Evolutionary conservation across 2,797 vertebrate species (phyloP), one percentile per base, ranked within the genome.

Genomic region (Silurus aristotelis): DNA sequence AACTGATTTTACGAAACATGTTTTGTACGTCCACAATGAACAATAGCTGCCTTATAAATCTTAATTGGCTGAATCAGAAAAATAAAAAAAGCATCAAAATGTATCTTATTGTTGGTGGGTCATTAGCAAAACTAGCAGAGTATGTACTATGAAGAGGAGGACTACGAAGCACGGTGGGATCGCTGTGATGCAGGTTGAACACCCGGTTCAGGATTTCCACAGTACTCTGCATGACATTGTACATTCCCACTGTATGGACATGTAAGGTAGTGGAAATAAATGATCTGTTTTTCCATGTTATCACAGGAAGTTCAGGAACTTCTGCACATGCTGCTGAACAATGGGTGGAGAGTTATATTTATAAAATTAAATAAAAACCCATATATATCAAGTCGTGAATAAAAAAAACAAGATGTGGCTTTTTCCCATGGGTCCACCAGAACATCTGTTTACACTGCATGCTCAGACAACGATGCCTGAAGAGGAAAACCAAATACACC

Each of bases 391-490:
- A 70, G 60, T 76, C 82, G 72, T 81, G 73, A 38, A 38, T 38
- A 38, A 75, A 82, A 88, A 88, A 87, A 91, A 86, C 84, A 88
- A 80, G 80, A 85, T 85, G 2, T n/a, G 84, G 83, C 80, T 83
- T 90, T 87, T 79, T 90, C 86, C 84, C n/a, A 79, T 52, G 71
- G 82, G 76, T 75, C 63, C 63, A 85, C 70, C 68, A 80, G 67
- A 78, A 88, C 82, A 84, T 82, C 84, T 72, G 81, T 14, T 60
- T 5, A 17, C 14, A 27, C 43, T 78, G 83, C 20, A 52, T 60
- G 43, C 63, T 82, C 85, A 87, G 73, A 87, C 82, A 87, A 84
- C 72, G 80, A 43, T 63, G 68, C 55, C 85, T 10, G 48, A 68
- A 67, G 6, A 75, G 82, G 64, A 86, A 82, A 82, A 58, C n/a